A percentile compares a stretch with the other conserved stretches of the same genome.
phyloP scores from a whole-genome alignment of 1,140 invertebrate genomes.

The Coptotermes formosanus region DNA sequence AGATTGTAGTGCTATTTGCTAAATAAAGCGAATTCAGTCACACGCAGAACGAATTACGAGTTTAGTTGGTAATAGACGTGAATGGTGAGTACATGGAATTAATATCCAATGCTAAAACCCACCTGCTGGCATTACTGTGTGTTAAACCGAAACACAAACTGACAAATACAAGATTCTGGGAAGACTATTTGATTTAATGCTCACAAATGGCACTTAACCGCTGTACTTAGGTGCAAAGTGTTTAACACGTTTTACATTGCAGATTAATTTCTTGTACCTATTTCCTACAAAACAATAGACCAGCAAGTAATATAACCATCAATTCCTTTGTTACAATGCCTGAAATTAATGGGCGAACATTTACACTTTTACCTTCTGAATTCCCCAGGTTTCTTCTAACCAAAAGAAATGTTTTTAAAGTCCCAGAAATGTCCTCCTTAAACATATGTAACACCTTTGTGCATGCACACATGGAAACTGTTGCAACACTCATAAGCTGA shows the following conservation, averaged over 20 bases:
- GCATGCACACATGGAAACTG: not conserved
- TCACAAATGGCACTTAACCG: not conserved
- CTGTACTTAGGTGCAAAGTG: not conserved
- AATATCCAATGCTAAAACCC: too few relatives aligned
- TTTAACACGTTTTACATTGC: not conserved
- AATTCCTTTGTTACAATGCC: not conserved
- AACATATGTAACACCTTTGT: not conserved
- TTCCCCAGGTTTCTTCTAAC: not conserved
- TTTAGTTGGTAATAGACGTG: too few relatives aligned
- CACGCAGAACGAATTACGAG: too few relatives aligned
- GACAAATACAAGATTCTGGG: not conserved
- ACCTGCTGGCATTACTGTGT: too few relatives aligned
- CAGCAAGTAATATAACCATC: not conserved
- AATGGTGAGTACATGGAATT: not conserved
- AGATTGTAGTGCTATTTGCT: too few relatives aligned
- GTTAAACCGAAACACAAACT: not conserved
- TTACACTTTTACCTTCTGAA: not conserved
- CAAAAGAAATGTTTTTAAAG: not conserved
- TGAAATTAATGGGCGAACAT: not conserved
- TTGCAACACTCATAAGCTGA: not conserved
- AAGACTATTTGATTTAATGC: not conserved
- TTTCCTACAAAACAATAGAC: not conserved
- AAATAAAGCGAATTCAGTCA: too few relatives aligned
- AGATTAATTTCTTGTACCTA: not conserved
- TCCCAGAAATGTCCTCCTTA: not conserved